Evolutionary conservation across 2,113 vertebrate species (phyloP), one percentile per base, ranked within the genome.

Genomic region (Urocolius indicus): DNA sequence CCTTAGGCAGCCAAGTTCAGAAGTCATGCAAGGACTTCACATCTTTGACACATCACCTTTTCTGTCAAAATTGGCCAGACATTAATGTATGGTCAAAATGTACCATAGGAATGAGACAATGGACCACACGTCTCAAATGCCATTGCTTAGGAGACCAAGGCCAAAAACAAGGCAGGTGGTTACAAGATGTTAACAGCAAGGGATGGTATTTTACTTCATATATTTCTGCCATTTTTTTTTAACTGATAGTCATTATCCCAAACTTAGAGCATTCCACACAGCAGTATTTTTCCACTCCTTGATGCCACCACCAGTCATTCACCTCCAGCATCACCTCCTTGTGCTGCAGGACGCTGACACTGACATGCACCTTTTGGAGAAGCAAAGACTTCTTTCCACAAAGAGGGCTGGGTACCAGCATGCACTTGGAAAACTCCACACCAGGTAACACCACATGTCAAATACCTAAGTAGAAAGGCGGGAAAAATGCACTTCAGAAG

Each of bases 291-390:
- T 68, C 48, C 18, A 67, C n/a, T 21, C 20, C 52, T 63, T 72
- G 27, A 29, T 67, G 30, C 19, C 0, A 41, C 38, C 9, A 1
- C 49, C 3, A 8, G 34, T 29, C 16, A 32, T 43, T 52, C 20
- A 41, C 58, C n/a, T n/a, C n/a, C 11, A 90, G 38, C n/a, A 68
- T 45, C 48, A 61, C 11, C 13, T 43, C 52, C 2, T 12, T 34
- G 9, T 36, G 52, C 36, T 46, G 52, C 36, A 41, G 48, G 30
- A n/a, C 32, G 18, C 61, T 46, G 52, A 36, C 0, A 2, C 61
- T 11, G 41, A 6, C 9, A 6, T 1, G 10, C 3, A 48, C 5
- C 6, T 62, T 66, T 29, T 16, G 2, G 30, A 11, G 14, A 27
- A 77, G 23, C 51, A 61, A 55, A 52, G 46, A 30, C 49, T 63